A percentile compares a stretch with the other conserved stretches of the same genome.
Conservation (phyloP, 2,888 invertebrate genomes). For the Synergus itoensis region DNA sequence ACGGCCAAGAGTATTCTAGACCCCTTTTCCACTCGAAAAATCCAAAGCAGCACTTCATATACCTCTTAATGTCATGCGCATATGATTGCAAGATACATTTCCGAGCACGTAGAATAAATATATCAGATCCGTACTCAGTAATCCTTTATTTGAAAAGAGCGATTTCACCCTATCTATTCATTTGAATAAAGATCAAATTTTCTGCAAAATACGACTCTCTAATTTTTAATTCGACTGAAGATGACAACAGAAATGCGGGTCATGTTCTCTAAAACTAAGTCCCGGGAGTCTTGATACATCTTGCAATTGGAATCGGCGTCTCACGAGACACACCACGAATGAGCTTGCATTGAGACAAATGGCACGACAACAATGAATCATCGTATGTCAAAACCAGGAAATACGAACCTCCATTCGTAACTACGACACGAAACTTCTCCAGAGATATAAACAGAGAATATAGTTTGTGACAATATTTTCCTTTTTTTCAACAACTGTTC, state of each 20-base stretch:
- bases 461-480: neutral
- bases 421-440: constrained; percentile 53
- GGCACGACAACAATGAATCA: constrained; percentile 69
- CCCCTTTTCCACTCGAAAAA: neutral
- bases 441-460: constrained; percentile 40
- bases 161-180: neutral
- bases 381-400: constrained; percentile 68
- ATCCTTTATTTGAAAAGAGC: neutral
- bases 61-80: neutral
- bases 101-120: neutral
- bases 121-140: neutral
- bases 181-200: neutral
- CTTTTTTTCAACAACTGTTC: neutral
- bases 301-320: constrained; percentile 68
- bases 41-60: constrained; percentile 1
- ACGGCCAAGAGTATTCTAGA: constrained; percentile 18
- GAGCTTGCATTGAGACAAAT: constrained; percentile 71
- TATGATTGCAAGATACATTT: neutral
- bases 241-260: neutral
- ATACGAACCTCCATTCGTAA: constrained; percentile 49
- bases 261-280: constrained; percentile 42
- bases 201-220: neutral
- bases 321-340: constrained; percentile 62
- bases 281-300: constrained; percentile 60
- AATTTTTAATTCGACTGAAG: neutral